Conservation (phyloP, 2,888 invertebrate genomes). For the Ischnus inquisitorius region DNA sequence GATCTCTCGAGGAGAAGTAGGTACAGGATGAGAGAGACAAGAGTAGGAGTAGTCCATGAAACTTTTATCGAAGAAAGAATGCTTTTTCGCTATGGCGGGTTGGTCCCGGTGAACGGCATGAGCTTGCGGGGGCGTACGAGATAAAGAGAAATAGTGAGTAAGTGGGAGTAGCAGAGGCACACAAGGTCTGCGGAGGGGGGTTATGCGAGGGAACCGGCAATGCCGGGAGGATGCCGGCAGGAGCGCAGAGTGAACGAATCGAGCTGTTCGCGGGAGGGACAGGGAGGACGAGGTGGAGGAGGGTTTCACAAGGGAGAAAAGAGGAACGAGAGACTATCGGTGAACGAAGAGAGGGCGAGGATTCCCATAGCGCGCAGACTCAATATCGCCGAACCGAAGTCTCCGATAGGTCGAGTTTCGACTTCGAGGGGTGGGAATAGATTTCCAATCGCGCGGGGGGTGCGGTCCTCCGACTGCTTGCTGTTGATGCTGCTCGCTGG, state of each 20-base stretch:
- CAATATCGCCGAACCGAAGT: constrained; percentile 85
- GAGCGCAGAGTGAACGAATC: constrained; percentile 62
- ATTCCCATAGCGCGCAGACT: constrained; percentile 83
- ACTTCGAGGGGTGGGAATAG: constrained; percentile 85
- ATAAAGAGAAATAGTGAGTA: constrained; percentile 67
- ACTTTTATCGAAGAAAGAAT: constrained; percentile 73
- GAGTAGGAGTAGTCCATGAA: constrained; percentile 69
- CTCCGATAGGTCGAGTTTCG: constrained; percentile 86
- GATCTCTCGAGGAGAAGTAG: constrained; percentile 59
- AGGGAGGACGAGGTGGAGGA: constrained; percentile 12
- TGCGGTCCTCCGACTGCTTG: constrained; percentile 60
- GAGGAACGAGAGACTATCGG: constrained; percentile 46
- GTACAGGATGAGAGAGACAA: constrained; percentile 14
- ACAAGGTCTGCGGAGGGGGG: constrained; percentile 46
- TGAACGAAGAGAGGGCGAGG: constrained; percentile 68
- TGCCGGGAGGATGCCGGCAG: constrained; percentile 54
- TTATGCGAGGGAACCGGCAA: constrained; percentile 34
- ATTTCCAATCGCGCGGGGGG: constrained; percentile 85
- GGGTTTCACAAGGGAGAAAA: constrained; percentile 59
- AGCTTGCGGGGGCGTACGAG: constrained; percentile 66
- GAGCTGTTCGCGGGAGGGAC: constrained; percentile 54
- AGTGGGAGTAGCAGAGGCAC: constrained; percentile 57
- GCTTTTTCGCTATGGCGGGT: constrained; percentile 68
- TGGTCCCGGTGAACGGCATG: constrained; percentile 50
- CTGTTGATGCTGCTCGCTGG: constrained; percentile 48